Base-by-base conservation (phyloP, 2,113 vertebrate species). In the Xyliphius kryptos region DNA sequence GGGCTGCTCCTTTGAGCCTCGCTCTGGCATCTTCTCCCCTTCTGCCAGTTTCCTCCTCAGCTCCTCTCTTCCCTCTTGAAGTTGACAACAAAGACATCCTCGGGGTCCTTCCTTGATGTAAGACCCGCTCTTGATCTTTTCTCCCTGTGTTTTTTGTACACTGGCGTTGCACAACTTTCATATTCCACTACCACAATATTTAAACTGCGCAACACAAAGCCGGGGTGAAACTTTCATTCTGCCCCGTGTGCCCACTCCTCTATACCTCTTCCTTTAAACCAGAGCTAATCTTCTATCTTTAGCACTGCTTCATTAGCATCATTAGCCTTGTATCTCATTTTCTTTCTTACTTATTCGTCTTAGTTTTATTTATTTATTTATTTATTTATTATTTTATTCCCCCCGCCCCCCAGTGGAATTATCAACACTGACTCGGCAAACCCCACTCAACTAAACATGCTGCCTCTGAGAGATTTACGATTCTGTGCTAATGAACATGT, bases 41-140 rank as follows among this genome's bases (percentile, higher is more conserved):
- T 97, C 94, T 97, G 94, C 95, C 92, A 94, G 95, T 91, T 95
- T 93, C 91, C 91, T 95, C 94, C 91, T 94, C 92, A 92, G 95
- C 94, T 94, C 88, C 94, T 92, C 92, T 95, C 92, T 96, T 95
- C 91, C 93, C 94, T 97, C 97, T 92, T 96, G 96, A 98, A 98
- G 96, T 98, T 97, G 96, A 98, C 96, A 97, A 98, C 96, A 98
- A 98, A 98, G 96, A 98, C 92, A 95, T 97, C 96, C 96, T 98
- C 93, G 86, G 94, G 95, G 95, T 91, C 93, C 88, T 61, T 94
- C 91, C 95, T 97, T 97, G 95, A 98, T 98, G 95, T 97, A 89
- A 94, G 95, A 92, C 95, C 95, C 81, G 90, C 93, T 97, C 96
- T 98, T 98, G 96, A 98, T 97, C 93, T 89, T 89, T 87, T 83